phyloP scores from a whole-genome alignment of 2,888 invertebrate species.

The Pachydiplax longipennis region DNA sequence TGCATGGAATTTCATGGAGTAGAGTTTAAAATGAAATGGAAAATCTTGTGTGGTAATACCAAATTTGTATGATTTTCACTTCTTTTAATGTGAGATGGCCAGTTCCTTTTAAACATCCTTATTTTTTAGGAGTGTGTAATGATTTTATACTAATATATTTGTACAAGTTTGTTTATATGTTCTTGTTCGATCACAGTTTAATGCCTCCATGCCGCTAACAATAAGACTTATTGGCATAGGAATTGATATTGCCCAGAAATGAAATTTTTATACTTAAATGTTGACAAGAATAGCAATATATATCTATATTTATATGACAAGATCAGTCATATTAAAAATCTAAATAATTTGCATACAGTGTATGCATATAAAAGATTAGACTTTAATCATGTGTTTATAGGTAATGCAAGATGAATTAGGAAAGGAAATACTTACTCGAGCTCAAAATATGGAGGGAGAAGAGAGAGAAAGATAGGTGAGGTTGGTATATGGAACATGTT shows the following conservation, averaged over 20 bases:
- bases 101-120: constrained; percentile 21
- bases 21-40: not conserved
- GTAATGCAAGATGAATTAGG: not conserved
- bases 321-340: not conserved
- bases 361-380: constrained; percentile 14
- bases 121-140: constrained; percentile 28
- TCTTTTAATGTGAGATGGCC: constrained; percentile 7
- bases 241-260: not conserved
- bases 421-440: not conserved
- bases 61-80: not conserved
- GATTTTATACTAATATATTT: constrained; percentile 38
- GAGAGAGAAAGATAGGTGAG: not conserved
- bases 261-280: not conserved
- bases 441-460: not conserved
- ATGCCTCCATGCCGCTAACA: not conserved
- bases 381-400: not conserved
- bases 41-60: not conserved
- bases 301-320: not conserved
- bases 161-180: not conserved
- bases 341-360: constrained; percentile 37
- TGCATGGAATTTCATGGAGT: not conserved
- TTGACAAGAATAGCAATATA: not conserved
- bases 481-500: not conserved
- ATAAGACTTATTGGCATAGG: not conserved
- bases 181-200: not conserved